Base-by-base conservation (phyloP, 2,113 vertebrate species). In the Sporophila hypoxantha region DNA sequence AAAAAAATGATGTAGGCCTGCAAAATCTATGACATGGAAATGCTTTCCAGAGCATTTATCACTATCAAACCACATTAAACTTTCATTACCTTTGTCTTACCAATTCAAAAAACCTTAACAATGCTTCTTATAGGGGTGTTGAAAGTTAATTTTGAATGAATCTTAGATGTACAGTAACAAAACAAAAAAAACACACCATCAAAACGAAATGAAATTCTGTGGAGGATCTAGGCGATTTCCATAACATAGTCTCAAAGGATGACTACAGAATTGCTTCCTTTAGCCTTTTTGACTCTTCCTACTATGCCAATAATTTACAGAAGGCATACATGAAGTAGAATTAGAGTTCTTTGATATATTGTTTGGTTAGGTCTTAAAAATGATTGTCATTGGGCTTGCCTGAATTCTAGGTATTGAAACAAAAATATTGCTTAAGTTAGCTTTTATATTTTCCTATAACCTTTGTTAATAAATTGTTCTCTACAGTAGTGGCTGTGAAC, bases 321-420 rank as follows among this genome's bases (percentile, higher is more conserved):
- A 66, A 77, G 9, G 19, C 12, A 34, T 12, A 25, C 2, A 50
- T 30, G 17, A 67, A 57, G 10, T 59, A 42, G 46, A 78, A 86
- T 7, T 46, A 14, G 12, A 73, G 19, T 23, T 76, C 15, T 75
- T 57, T 55, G 7, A 36, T 50, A 20, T 11, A 30, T 17, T 73
- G 17, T 39, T 82, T 70, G 3, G 12, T 74, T 84, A 84, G 18
- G 17, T 68, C 73, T 90, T 71, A 42, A 81, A 53, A 78, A 71
- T 29, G 0, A 25, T 76, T 86, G 10, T 62, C 1, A 0, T 26
- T 39, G 27, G 25, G 1, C n/a, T 77, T 70, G 8, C 9, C 17
- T 88, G 57, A 83, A 68, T 32, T 75, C 13, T 41, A 66, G 53
- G 19, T 44, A 52, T 47, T 16, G 18, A 77, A 70, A 59, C 32